A percentile compares a stretch with the other conserved stretches of the same genome.
Evolutionary conservation across 2,797 vertebrate genomes (phyloP).

Genomic region (Clarias platycephalus): DNA sequence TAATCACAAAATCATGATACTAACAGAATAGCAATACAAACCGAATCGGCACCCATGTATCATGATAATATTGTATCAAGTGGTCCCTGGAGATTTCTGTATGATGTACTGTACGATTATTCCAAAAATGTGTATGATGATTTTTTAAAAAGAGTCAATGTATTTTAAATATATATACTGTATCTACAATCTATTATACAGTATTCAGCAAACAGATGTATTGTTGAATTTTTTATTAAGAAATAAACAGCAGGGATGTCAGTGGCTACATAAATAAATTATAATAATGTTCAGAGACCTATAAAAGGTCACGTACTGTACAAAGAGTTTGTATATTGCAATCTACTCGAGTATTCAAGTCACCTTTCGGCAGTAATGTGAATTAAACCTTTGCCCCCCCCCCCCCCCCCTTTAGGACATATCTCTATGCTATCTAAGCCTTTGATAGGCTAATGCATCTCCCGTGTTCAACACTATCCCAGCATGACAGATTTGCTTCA

Average conservation of each 20-base stretch:
- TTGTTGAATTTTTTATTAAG: not conserved
- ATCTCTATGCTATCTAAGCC: conserved; percentile 42
- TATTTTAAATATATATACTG: not conserved
- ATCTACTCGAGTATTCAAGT: conserved; percentile 36
- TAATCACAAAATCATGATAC: no score
- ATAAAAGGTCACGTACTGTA: not conserved
- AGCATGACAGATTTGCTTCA: conserved; percentile 69
- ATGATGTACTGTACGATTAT: no score
- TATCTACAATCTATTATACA: not conserved
- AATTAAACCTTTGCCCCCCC: conserved; percentile 48
- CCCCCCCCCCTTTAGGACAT: conserved; percentile 24
- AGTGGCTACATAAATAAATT: not conserved
- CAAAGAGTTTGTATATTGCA: not conserved
- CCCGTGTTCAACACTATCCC: conserved; percentile 73
- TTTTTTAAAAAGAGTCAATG: not conserved
- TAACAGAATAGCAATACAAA: no score
- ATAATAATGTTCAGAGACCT: not conserved
- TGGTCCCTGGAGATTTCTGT: no score
- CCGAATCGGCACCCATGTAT: no score
- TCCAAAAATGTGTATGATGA: no score
- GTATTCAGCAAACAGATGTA: not conserved
- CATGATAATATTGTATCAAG: no score
- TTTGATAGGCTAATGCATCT: conserved; percentile 74
- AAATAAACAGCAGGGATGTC: not conserved
- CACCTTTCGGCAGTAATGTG: conserved; percentile 20